phyloP scores from a whole-genome alignment of 2,888 invertebrate species.

The Caenorhabditis doughertyi region DNA sequence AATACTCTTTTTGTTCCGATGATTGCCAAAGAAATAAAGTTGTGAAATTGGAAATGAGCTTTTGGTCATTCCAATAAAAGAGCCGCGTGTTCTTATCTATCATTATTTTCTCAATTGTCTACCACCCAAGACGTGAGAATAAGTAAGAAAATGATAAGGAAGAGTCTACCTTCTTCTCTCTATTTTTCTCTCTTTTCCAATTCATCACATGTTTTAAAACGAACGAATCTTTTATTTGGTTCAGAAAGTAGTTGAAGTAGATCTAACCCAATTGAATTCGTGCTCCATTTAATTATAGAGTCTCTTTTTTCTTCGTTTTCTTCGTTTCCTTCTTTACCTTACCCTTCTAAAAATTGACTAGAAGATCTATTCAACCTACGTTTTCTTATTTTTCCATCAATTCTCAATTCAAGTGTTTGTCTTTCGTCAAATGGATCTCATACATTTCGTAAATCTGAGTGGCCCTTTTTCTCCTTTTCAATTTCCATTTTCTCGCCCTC shows the following conservation, averaged over 20 bases:
- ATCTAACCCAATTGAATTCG: slow-evolving; percentile 36
- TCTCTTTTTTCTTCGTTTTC: slow-evolving; percentile 17
- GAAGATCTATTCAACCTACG: slow-evolving; percentile 18
- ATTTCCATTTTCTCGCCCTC: not conserved
- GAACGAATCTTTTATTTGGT: slow-evolving; percentile 17
- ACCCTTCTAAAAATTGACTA: not conserved
- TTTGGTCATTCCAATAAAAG: not conserved
- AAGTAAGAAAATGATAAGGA: slow-evolving; percentile 42
- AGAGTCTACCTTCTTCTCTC: slow-evolving; percentile 7
- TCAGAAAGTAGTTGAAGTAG: not conserved
- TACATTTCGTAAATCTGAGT: slow-evolving; percentile 55
- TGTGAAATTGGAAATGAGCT: slow-evolving; percentile 12
- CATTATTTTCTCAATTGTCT: not conserved
- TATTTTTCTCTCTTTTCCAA: not conserved
- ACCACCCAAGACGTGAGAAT: slow-evolving; percentile 21
- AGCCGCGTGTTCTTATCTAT: slow-evolving; percentile 38
- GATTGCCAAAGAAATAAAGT: slow-evolving; percentile 9
- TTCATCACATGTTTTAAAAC: slow-evolving; percentile 12
- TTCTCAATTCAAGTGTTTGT: slow-evolving; percentile 52
- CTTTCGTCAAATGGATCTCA: slow-evolving; percentile 8
- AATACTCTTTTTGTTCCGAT: slow-evolving; percentile 49
- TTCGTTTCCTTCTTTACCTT: slow-evolving; percentile 4
- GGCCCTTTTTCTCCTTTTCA: not conserved
- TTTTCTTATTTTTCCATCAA: slow-evolving; percentile 49
- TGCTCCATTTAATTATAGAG: slow-evolving; percentile 50